Evolutionary conservation across 2,888 invertebrate genomes (phyloP).

Genomic region (Pachliopta kotzebuea): DNA sequence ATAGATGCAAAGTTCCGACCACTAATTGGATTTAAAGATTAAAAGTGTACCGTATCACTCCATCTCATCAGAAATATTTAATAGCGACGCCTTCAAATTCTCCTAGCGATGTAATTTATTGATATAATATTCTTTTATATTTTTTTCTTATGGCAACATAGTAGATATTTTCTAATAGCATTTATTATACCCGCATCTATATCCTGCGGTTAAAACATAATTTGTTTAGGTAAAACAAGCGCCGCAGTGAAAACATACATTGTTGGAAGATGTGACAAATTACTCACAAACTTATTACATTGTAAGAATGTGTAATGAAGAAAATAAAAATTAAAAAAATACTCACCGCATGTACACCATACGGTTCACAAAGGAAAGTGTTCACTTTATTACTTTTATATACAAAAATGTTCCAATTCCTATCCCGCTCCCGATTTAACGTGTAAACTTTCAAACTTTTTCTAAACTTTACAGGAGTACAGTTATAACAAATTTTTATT

Average conservation of each 20-base stretch:
- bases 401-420: slow-evolving; percentile 7
- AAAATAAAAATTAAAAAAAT: slow-evolving; percentile 14
- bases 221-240: slow-evolving; percentile 23
- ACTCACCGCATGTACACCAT: slow-evolving; percentile 26
- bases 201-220: slow-evolving; percentile 25
- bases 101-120: slow-evolving; percentile 9
- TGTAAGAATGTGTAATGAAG: slow-evolving; percentile 17
- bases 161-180: slow-evolving; percentile 25
- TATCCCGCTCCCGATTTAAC: slow-evolving; percentile 12
- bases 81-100: slow-evolving; percentile 3
- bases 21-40: slow-evolving; percentile 12
- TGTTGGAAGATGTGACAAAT: slow-evolving; percentile 24
- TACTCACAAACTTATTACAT: slow-evolving; percentile 24
- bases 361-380: slow-evolving; percentile 6
- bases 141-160: slow-evolving; percentile 12
- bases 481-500: not conserved
- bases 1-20: not conserved
- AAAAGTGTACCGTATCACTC: slow-evolving; percentile 8
- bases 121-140: slow-evolving; percentile 12
- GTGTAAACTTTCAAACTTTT: slow-evolving; percentile 29
- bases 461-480: slow-evolving; percentile 25
- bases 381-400: slow-evolving; percentile 21
- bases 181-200: slow-evolving; percentile 29
- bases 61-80: slow-evolving; percentile 12
- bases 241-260: slow-evolving; percentile 25